Conservation (phyloP, 2,888 invertebrate species). For the Hyppa rectilinea region DNA sequence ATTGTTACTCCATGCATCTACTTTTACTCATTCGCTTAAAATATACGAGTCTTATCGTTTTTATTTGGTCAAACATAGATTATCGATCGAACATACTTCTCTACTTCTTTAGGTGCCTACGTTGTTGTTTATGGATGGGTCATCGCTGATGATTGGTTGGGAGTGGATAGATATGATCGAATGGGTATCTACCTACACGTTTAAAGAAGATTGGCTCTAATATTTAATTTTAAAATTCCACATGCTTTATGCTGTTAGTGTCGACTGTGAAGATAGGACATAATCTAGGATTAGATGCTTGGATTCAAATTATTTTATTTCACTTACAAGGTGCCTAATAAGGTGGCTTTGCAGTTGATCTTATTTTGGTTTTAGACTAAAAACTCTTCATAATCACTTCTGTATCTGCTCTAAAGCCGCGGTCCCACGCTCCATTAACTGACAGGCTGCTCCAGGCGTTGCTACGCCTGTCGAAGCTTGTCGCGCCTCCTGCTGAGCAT, state of each 20-base stretch:
- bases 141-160: not conserved
- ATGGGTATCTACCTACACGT: too few species aligned
- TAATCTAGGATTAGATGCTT: too few species aligned
- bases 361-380: conserved; percentile 16
- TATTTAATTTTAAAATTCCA: not conserved
- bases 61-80: conserved; percentile 5
- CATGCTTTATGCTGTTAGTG: not conserved
- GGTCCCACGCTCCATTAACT: too few species aligned
- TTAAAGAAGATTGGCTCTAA: too few species aligned
- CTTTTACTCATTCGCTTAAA: not conserved
- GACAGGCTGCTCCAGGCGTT: too few species aligned
- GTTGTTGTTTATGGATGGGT: too few species aligned
- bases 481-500: too few species aligned
- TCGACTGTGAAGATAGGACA: not conserved
- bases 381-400: conserved; percentile 10
- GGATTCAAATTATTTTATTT: too few species aligned
- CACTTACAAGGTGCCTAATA: too few species aligned
- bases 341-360: conserved; percentile 38
- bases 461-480: too few species aligned
- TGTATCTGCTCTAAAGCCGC: conserved; percentile 5
- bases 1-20: not conserved
- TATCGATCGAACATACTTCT: not conserved
- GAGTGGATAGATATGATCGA: not conserved
- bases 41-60: not conserved
- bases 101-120: too few species aligned